phyloP scores from a whole-genome alignment of 64 coral and sea anemone genomes.

The Porites australiensis region DNA sequence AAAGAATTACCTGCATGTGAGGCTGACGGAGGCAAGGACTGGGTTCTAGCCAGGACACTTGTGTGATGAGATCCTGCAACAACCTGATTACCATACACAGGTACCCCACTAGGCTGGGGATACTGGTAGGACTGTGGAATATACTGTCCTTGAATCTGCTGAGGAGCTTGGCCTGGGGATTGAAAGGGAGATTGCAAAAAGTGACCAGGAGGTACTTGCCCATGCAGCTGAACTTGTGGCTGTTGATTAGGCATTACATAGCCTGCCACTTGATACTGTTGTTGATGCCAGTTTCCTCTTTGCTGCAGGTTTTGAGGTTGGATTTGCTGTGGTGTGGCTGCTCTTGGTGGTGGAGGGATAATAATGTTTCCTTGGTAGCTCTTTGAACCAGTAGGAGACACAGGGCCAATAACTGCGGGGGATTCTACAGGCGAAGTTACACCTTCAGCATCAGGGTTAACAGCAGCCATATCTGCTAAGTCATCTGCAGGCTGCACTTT shows the following conservation, averaged over 20 bases:
- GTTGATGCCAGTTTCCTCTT: slow-evolving; percentile 56
- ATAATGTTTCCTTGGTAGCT: slow-evolving; percentile 18
- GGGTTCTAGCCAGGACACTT: not conserved
- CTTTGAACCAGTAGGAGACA: not conserved
- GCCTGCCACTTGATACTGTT: slow-evolving; percentile 55
- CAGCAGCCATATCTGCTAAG: slow-evolving; percentile 44
- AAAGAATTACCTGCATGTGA: not conserved
- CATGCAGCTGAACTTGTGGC: slow-evolving; percentile 36
- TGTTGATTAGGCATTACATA: slow-evolving; percentile 19
- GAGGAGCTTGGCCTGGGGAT: not conserved
- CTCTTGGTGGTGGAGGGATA: slow-evolving; percentile 18
- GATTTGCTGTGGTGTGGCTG: slow-evolving; percentile 15
- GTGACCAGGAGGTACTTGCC: slow-evolving; percentile 68
- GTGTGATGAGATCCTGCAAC: slow-evolving; percentile 6
- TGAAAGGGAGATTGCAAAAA: slow-evolving; percentile 51
- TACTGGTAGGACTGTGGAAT: slow-evolving; percentile 52
- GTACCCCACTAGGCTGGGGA: not conserved
- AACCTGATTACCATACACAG: slow-evolving; percentile 30
- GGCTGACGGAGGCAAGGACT: slow-evolving; percentile 3
- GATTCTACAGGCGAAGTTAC: slow-evolving; percentile 44
- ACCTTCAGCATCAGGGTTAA: slow-evolving; percentile 58
- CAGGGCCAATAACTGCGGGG: not conserved
- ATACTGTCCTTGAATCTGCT: slow-evolving; percentile 56
- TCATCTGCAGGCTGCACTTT: slow-evolving; percentile 29
- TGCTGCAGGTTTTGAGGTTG: slow-evolving; percentile 4